Conservation (phyloP, 2,797 vertebrate species). For the Lutjanus argentimaculatus region DNA sequence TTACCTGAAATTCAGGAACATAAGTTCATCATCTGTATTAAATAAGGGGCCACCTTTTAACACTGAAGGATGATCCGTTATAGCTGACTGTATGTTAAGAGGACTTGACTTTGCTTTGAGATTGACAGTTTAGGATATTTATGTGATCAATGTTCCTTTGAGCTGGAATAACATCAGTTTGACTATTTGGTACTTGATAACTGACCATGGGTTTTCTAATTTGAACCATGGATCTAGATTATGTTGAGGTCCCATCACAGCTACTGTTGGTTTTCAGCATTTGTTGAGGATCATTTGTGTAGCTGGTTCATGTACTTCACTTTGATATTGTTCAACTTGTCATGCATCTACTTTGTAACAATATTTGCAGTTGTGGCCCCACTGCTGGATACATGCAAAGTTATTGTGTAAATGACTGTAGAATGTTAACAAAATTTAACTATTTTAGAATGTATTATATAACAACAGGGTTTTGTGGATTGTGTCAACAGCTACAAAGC, state of each 20-base stretch:
- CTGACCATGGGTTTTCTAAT: background rate
- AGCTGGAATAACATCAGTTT: constrained; percentile 23
- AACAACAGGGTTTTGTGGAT: constrained; percentile 52
- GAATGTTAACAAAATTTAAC: constrained; percentile 66
- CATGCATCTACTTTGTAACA: constrained; percentile 2
- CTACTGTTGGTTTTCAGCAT: constrained; percentile 17
- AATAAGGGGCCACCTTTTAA: constrained; percentile 29
- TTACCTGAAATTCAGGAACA: constrained; percentile 74
- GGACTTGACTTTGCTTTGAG: constrained; percentile 5
- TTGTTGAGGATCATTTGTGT: constrained; percentile 21
- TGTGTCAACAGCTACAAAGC: constrained; percentile 54
- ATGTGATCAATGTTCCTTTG: constrained; percentile 20
- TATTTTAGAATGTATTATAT: constrained; percentile 80
- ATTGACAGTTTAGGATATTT: constrained; percentile 5
- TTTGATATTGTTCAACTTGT: constrained; percentile 22
- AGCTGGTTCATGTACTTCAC: constrained; percentile 10
- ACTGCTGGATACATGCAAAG: constrained; percentile 46
- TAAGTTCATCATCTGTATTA: constrained; percentile 23
- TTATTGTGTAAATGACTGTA: constrained; percentile 66
- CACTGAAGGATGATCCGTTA: constrained; percentile 28
- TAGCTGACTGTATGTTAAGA: background rate
- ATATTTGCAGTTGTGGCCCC: constrained; percentile 15
- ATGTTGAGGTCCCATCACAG: background rate
- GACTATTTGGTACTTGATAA: constrained; percentile 13
- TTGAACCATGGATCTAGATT: background rate